Evolutionary conservation across 1,140 invertebrate species (phyloP).

Genomic region (Solenopsis fugax): DNA sequence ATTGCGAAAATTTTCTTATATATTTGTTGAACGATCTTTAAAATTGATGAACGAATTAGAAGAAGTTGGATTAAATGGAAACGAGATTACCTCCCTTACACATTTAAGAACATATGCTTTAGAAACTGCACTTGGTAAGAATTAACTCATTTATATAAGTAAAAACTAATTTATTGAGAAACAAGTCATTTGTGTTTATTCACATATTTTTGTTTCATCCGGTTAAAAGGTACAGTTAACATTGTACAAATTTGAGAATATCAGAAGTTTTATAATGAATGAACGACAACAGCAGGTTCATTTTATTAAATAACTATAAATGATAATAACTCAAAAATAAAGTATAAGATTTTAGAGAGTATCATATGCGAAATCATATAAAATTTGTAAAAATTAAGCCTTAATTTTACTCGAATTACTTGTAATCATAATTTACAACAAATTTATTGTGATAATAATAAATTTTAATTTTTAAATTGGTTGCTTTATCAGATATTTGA

Average conservation of each 20-base stretch:
- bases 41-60: not conserved
- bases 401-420: too few relatives aligned
- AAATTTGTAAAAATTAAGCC: too few relatives aligned
- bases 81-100: not conserved
- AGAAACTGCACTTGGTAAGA: not conserved
- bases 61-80: constrained; percentile 74
- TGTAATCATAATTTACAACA: too few relatives aligned
- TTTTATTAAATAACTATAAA: too few relatives aligned
- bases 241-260: not conserved
- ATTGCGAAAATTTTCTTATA: not conserved
- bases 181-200: not conserved
- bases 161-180: too few relatives aligned
- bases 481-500: not conserved
- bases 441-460: not conserved
- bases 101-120: not conserved
- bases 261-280: not conserved
- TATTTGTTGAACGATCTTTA: not conserved
- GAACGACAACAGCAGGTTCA: not conserved
- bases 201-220: not conserved
- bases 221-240: not conserved
- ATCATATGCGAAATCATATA: not conserved
- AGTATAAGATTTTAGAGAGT: too few relatives aligned
- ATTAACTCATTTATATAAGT: not conserved
- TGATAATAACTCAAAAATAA: too few relatives aligned
- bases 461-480: not conserved